Conservation (phyloP, 2,113 vertebrate species). For the Clinocottus analis region DNA sequence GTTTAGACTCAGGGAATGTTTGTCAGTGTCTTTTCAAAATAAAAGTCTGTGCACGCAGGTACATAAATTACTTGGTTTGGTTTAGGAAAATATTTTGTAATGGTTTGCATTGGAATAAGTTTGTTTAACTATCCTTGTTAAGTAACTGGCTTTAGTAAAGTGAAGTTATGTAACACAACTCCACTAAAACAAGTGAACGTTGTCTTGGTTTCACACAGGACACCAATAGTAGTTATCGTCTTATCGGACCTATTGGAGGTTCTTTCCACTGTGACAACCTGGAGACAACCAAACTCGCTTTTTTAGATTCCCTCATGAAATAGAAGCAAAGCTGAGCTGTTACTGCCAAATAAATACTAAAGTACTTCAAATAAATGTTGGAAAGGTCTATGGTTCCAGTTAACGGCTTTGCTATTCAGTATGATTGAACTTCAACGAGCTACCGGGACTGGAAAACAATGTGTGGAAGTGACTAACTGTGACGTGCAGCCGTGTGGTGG, state of each 20-base stretch:
- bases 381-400: background rate
- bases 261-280: background rate
- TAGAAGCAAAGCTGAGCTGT: slow-evolving; percentile 3
- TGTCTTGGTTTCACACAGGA: too few relatives aligned
- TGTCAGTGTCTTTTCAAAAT: too few relatives aligned
- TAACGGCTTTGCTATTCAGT: background rate
- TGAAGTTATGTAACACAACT: background rate
- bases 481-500: background rate
- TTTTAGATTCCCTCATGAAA: background rate
- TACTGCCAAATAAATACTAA: background rate
- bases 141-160: too few relatives aligned
- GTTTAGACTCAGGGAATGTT: too few relatives aligned
- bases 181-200: background rate
- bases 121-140: too few relatives aligned
- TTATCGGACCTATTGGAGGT: too few relatives aligned
- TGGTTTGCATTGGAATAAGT: too few relatives aligned
- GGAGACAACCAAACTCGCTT: background rate
- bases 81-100: too few relatives aligned
- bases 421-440: background rate
- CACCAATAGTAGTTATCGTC: background rate
- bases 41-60: too few relatives aligned
- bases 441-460: background rate
- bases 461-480: background rate
- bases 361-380: background rate
- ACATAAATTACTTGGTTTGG: background rate